Conservation (phyloP, 2,888 invertebrate species). For the Torymus aiolomorphi region DNA sequence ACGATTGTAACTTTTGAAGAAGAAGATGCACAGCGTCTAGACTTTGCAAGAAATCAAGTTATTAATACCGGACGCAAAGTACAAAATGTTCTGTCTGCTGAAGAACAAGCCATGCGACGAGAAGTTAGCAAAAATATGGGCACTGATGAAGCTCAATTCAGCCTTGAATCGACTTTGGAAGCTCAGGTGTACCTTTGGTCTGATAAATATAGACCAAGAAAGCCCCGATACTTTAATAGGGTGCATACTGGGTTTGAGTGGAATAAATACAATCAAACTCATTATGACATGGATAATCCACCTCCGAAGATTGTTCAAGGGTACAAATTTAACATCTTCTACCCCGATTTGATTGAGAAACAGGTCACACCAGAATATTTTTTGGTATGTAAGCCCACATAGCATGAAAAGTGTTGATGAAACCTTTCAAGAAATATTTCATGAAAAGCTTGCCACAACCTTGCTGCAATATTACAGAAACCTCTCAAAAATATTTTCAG, state of each 20-base stretch:
- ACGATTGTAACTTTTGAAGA: constrained; percentile 86
- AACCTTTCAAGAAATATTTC: too few species aligned
- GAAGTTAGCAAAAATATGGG: constrained; percentile 91
- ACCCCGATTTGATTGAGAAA: constrained; percentile 98
- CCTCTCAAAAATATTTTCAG: too few species aligned
- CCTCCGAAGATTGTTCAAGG: constrained; percentile 99
- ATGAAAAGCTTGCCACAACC: too few species aligned
- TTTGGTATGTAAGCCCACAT: constrained; percentile 83
- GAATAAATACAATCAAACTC: constrained; percentile 99
- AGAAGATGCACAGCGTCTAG: constrained; percentile 86
- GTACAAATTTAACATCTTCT: constrained; percentile 99
- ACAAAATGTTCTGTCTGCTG: constrained; percentile 78
- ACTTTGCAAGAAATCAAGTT: constrained; percentile 84
- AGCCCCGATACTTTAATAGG: constrained; percentile 98
- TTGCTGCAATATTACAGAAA: too few species aligned
- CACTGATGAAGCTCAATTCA: constrained; percentile 92
- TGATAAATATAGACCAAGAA: constrained; percentile 97
- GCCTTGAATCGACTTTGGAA: constrained; percentile 91
- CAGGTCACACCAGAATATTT: constrained; percentile 94
- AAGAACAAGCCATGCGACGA: constrained; percentile 82
- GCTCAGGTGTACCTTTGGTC: constrained; percentile 95
- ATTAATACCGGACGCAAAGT: constrained; percentile 79
- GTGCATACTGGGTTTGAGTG: constrained; percentile 99
- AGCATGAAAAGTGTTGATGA: too few species aligned
- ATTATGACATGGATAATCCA: constrained; percentile 99